These are phyloP conservation scores for Holocentrus rufus DNA, from an alignment of 2,797 vertebrate genomes.

Conservation along the genomic window DNA sequence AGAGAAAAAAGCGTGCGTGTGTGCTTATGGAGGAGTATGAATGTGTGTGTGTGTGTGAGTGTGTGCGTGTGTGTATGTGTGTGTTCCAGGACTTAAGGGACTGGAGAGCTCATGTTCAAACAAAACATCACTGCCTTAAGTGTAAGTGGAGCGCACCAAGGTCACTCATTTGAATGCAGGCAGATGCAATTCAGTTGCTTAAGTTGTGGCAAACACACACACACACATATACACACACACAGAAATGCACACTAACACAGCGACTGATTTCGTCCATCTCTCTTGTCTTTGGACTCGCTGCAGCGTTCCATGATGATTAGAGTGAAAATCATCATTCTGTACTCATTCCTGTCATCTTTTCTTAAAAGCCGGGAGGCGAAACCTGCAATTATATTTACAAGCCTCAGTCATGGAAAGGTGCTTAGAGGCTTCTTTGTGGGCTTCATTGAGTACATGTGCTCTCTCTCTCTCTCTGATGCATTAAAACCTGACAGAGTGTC, in stretches of 20 bases:
- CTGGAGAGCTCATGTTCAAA: constrained; percentile 34
- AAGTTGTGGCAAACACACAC: constrained; percentile 26
- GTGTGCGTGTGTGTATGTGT: constrained; percentile 16
- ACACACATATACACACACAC: constrained; percentile 1
- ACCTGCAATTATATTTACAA: constrained; percentile 75
- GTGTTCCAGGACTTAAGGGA: constrained; percentile 34
- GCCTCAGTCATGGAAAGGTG: constrained; percentile 65
- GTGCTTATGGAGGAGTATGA: constrained; percentile 17
- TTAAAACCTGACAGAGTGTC: constrained; percentile 61
- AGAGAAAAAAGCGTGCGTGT: constrained; percentile 51
- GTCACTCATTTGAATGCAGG: constrained; percentile 47
- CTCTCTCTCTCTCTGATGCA: constrained; percentile 52
- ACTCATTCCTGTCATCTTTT: constrained; percentile 61
- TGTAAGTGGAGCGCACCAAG: constrained; percentile 54
- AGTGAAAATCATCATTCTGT: constrained; percentile 65
- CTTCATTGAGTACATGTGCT: constrained; percentile 50
- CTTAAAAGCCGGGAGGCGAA: constrained; percentile 68
- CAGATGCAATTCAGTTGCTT: constrained; percentile 57
- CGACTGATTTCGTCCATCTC: constrained; percentile 34
- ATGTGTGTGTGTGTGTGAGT: constrained; percentile 11
- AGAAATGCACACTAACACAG: constrained; percentile 10
- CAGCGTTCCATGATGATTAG: constrained; percentile 63
- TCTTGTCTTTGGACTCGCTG: constrained; percentile 36
- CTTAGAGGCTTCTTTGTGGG: constrained; percentile 59
- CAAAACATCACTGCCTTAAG: constrained; percentile 37